phyloP scores from a whole-genome alignment of 2,888 invertebrate species.

The Apomyelois bistriatella region DNA sequence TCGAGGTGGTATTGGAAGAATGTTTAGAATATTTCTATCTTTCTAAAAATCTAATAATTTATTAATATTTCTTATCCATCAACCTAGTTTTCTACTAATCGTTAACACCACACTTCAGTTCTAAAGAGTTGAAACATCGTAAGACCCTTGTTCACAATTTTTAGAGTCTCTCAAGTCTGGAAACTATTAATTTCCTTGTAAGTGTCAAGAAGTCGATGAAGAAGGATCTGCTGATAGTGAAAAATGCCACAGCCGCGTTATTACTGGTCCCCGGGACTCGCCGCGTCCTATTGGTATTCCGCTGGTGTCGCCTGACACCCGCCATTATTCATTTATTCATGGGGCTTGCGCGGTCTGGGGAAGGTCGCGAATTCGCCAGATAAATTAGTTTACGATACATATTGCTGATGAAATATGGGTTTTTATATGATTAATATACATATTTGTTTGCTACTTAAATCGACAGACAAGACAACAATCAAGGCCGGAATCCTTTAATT shows the following conservation, averaged over 20 bases:
- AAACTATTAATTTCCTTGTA: conserved; percentile 32
- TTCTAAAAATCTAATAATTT: too few species aligned
- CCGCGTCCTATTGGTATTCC: conserved; percentile 69
- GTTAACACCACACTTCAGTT: too few species aligned
- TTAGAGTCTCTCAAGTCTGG: conserved; percentile 8
- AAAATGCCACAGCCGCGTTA: conserved; percentile 67
- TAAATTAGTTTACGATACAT: conserved; percentile 34
- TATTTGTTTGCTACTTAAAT: too few species aligned
- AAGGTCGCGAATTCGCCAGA: conserved; percentile 40
- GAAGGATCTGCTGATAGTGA: conserved; percentile 57
- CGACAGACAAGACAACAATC: too few species aligned
- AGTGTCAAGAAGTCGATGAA: conserved; percentile 38
- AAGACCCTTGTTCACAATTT: background rate
- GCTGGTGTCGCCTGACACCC: conserved; percentile 58
- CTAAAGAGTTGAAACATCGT: too few species aligned
- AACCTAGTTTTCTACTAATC: too few species aligned
- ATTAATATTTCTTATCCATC: too few species aligned
- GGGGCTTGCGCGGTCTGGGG: conserved; percentile 53
- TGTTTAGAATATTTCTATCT: too few species aligned
- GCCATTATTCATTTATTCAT: conserved; percentile 77
- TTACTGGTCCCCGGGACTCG: conserved; percentile 46
- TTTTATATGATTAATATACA: background rate
- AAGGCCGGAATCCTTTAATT: too few species aligned
- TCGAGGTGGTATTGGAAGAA: too few species aligned
- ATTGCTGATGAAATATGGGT: background rate